phyloP scores from a whole-genome alignment of 1,140 invertebrate genomes.

The Heliconius nattereri region DNA sequence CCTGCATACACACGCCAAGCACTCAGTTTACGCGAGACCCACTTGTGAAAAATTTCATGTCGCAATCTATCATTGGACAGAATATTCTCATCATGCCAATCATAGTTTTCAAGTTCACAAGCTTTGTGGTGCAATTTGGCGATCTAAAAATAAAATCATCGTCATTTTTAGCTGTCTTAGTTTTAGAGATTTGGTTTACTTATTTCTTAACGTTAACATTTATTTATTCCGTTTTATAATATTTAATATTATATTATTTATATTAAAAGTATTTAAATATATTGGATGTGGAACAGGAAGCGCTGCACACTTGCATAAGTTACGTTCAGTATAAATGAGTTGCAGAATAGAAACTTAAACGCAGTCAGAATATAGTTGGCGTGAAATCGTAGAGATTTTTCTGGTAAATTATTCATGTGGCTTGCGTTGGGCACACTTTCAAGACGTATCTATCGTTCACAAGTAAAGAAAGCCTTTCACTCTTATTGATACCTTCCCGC shows the following conservation, averaged over 20 bases:
- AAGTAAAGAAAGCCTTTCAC: constrained; percentile 73
- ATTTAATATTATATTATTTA: background rate
- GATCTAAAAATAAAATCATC: background rate
- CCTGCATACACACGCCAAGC: constrained; percentile 43
- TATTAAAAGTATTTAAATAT: background rate
- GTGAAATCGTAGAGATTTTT: constrained; percentile 80
- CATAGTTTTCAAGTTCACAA: constrained; percentile 45
- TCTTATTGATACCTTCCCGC: constrained; percentile 57
- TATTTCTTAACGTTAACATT: background rate
- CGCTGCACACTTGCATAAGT: constrained; percentile 36
- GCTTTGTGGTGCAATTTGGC: constrained; percentile 4
- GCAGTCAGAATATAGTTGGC: constrained; percentile 73
- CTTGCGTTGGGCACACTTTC: constrained; percentile 72
- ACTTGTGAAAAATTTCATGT: constrained; percentile 59
- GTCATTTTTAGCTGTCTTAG: background rate
- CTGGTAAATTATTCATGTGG: constrained; percentile 80
- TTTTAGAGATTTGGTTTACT: background rate
- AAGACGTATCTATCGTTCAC: constrained; percentile 61
- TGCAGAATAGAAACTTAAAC: constrained; percentile 76
- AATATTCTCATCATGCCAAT: constrained; percentile 32
- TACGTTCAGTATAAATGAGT: constrained; percentile 63
- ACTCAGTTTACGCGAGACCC: constrained; percentile 50
- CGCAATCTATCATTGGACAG: constrained; percentile 48
- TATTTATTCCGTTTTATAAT: background rate
- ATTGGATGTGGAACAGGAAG: background rate